These are phyloP conservation scores for Zosterops pallidus DNA, from an alignment of 2,113 vertebrate genomes.

Conservation along the genomic window DNA sequence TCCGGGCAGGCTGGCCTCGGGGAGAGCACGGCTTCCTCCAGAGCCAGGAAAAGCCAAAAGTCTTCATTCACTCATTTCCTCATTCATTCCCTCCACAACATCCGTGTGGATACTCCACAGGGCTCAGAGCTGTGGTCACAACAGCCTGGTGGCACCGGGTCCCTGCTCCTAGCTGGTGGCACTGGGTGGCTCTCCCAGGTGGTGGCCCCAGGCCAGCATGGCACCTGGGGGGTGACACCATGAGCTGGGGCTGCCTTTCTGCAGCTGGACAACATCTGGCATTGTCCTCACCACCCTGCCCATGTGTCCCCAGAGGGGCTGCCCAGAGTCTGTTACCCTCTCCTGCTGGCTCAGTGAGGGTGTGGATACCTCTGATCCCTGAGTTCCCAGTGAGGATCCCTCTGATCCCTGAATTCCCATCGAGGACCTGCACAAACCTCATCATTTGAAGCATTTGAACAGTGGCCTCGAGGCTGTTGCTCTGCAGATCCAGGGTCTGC, in stretches of 20 bases:
- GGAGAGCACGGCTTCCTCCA: not conserved
- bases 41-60: slow-evolving; percentile 29
- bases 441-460: not conserved
- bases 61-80: not conserved
- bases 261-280: not conserved
- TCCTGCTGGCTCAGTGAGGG: not conserved
- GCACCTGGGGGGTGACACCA: not conserved
- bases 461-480: not conserved
- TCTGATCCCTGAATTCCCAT: not conserved
- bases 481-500: not conserved
- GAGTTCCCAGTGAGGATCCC: not conserved
- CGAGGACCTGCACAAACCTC: not conserved
- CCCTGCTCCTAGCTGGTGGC: not conserved
- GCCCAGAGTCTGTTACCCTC: not conserved
- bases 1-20: slow-evolving; percentile 14
- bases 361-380: not conserved
- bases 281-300: not conserved
- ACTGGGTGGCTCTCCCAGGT: not conserved
- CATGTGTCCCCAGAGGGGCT: fast-evolving
- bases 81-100: not conserved
- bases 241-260: not conserved
- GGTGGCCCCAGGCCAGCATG: not conserved
- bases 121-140: not conserved
- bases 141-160: not conserved
- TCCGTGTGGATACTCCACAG: not conserved